Base-by-base conservation (phyloP, 1,140 invertebrate species). In the Brachionus koreanus region DNA sequence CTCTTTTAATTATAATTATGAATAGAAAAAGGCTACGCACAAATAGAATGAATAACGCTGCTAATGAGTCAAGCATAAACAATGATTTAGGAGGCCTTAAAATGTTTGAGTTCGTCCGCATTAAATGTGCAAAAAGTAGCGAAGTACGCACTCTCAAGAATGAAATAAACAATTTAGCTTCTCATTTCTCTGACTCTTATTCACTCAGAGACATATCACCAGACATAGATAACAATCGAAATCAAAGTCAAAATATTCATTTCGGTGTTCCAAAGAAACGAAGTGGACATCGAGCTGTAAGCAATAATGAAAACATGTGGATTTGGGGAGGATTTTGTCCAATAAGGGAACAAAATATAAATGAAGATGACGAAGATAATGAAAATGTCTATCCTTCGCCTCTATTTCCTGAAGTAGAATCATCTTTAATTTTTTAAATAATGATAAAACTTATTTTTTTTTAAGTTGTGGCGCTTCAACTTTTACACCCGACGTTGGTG, bases 311-410 rank as follows among this genome's bases (percentile, higher is more conserved):
- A 49, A 46, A 82, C 33, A 35, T 82, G 29, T 82, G 46, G 39
- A 82, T 74, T 52, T 82, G 82, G 82, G 82, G 82, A 25, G 82
- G 82, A 35, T 82, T 63, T 74, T 82, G 63, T 75, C 82, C 82
- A 12, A 12, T 23, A n/a, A 13, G 35, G 19, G 65, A 72, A 23
- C 35, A 23, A 67, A n/a, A 65, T n/a, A 33, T 25, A 35, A 29
- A 33, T 23, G 75, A 79, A 23, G 49, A 79, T 37, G 76, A 79
- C 3, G 61, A 65, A 12, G 61, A 57, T 10, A 33, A 61, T 43
- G 76, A 79, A 35, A 42, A 75, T 5, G 61, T 7, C 0, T 12
- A 67, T 33, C 46, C 13, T 16, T 43, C 79, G 10, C 79, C 63
- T 10, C 25, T 82, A 16, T 82, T 82, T 72, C 43, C 43, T 5